Evolutionary conservation across 2,888 invertebrate genomes (phyloP).

Genomic region (Clostera curtula): DNA sequence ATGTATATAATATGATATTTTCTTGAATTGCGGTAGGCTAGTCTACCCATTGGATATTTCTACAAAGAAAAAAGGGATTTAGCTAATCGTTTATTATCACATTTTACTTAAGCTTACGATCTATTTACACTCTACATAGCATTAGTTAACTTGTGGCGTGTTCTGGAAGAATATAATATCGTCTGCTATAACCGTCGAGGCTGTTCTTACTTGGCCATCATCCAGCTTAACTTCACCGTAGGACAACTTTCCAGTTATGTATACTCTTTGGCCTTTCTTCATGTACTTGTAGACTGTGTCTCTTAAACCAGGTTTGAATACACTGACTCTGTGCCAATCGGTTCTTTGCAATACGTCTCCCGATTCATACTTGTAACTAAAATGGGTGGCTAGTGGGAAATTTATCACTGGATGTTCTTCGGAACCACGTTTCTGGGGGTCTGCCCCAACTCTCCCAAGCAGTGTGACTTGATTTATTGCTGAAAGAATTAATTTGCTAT

Average conservation of each 20-base stretch:
- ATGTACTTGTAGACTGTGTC: conserved; percentile 86
- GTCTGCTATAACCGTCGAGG: conserved; percentile 90
- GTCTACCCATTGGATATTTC: too few species aligned
- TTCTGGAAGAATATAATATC: conserved; percentile 88
- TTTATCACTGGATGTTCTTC: conserved; percentile 89
- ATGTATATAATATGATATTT: too few species aligned
- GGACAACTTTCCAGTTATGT: conserved; percentile 86
- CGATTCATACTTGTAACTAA: conserved; percentile 85
- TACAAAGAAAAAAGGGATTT: too few species aligned
- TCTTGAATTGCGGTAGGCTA: too few species aligned
- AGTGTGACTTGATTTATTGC: conserved; percentile 89
- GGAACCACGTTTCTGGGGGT: conserved; percentile 89
- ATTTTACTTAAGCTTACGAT: conserved; percentile 22
- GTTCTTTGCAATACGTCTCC: conserved; percentile 90
- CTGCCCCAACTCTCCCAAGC: conserved; percentile 90
- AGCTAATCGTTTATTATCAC: conserved; percentile 1
- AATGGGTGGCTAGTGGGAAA: conserved; percentile 93
- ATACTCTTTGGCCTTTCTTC: conserved; percentile 89
- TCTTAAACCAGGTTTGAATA: conserved; percentile 88
- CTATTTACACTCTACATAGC: conserved; percentile 18
- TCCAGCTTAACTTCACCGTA: conserved; percentile 90
- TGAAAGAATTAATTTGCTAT: conserved; percentile 22
- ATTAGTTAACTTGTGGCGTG: conserved; percentile 24
- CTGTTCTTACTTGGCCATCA: conserved; percentile 80
- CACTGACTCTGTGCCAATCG: conserved; percentile 93